Evolutionary conservation across 1,140 invertebrate genomes (phyloP).

Genomic region (Contarinia nasturtii): DNA sequence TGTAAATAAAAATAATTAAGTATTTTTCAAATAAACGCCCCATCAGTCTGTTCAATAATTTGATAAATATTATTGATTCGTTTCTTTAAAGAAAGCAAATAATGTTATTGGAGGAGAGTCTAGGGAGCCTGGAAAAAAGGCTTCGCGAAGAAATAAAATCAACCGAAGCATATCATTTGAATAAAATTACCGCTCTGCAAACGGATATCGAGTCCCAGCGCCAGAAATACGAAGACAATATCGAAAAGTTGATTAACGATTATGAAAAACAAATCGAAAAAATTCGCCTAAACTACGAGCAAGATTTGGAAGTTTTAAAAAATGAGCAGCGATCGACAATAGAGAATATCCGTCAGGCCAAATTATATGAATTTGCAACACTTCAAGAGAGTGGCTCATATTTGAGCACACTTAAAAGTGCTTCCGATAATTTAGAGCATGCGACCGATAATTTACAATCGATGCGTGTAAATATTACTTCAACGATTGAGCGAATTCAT

Average conservation of each 20-base stretch:
- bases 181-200: slow-evolving; percentile 16
- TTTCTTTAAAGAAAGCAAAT: slow-evolving; percentile 25
- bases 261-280: slow-evolving; percentile 22
- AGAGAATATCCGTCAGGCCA: slow-evolving; percentile 15
- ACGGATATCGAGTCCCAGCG: slow-evolving; percentile 18
- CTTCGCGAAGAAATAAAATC: slow-evolving; percentile 22
- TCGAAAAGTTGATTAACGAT: slow-evolving; percentile 21
- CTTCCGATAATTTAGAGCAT: slow-evolving; percentile 19
- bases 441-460: slow-evolving; percentile 11
- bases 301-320: too few species aligned
- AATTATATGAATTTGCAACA: slow-evolving; percentile 19
- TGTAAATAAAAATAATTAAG: slow-evolving; percentile 5
- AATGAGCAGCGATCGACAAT: neutral
- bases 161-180: slow-evolving; percentile 14
- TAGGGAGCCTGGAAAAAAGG: slow-evolving; percentile 22
- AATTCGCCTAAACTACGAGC: slow-evolving; percentile 9
- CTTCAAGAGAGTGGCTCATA: slow-evolving; percentile 23
- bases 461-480: slow-evolving; percentile 17
- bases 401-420: slow-evolving; percentile 22
- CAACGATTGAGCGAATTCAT: slow-evolving; percentile 15
- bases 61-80: neutral
- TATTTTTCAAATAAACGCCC: too few species aligned
- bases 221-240: slow-evolving; percentile 16
- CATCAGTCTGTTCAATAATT: neutral
- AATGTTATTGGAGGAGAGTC: slow-evolving; percentile 23